Evolutionary conservation across 2,113 vertebrate species (phyloP).

Genomic region (Pao palembangensis): DNA sequence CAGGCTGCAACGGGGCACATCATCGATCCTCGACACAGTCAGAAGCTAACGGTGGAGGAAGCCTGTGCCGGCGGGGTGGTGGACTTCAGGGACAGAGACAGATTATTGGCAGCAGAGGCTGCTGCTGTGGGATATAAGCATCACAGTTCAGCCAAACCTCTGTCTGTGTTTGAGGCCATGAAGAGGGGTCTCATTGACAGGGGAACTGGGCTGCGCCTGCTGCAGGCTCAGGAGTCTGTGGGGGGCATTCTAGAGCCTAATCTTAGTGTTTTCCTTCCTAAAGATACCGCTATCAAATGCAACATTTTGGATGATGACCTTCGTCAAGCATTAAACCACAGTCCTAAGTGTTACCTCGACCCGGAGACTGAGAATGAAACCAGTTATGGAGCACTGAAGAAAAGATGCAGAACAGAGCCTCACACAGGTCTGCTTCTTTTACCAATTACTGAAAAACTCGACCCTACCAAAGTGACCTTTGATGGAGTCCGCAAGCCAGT

Average conservation of each 20-base stretch:
- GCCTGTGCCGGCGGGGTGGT: constrained; percentile 84
- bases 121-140: constrained; percentile 86
- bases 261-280: constrained; percentile 88
- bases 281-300: constrained; percentile 83
- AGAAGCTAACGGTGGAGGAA: constrained; percentile 82
- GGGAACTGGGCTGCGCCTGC: constrained; percentile 79
- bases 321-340: constrained; percentile 76
- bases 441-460: constrained; percentile 68
- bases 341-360: constrained; percentile 83
- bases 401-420: constrained; percentile 78
- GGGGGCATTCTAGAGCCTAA: constrained; percentile 91
- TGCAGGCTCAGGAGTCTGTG: constrained; percentile 88
- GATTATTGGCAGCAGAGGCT: constrained; percentile 85
- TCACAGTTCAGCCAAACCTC: constrained; percentile 77
- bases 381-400: constrained; percentile 79
- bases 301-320: constrained; percentile 85
- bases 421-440: constrained; percentile 79
- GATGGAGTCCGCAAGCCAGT: constrained; percentile 86
- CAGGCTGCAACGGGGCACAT: constrained; percentile 92
- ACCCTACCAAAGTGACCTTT: constrained; percentile 84
- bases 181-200: constrained; percentile 84
- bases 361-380: constrained; percentile 78
- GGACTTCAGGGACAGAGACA: constrained; percentile 80
- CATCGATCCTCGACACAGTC: constrained; percentile 83
- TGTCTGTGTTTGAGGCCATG: constrained; percentile 85